Percentiles rank a stretch among this genome's conserved stretches.
Evolutionary conservation across 1,140 invertebrate species (phyloP).

Genomic region (Batillaria attramentaria): DNA sequence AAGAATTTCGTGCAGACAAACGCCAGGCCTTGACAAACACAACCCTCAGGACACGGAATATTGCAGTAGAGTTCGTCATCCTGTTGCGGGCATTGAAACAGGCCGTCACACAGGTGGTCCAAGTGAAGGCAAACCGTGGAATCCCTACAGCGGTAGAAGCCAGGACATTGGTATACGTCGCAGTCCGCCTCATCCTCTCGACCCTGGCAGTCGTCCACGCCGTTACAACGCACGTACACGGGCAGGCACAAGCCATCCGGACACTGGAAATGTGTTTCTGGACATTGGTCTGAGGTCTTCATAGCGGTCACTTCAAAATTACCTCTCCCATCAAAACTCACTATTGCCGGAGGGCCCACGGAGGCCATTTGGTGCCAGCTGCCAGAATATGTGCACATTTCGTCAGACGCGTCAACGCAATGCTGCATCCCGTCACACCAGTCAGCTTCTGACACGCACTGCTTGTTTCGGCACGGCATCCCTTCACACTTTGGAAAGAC

Average conservation of each 20-base stretch:
- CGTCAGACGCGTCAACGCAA: neutral
- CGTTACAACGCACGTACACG: constrained; percentile 20
- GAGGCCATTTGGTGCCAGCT: neutral
- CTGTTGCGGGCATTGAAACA: neutral
- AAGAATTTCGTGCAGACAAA: neutral
- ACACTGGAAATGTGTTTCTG: neutral
- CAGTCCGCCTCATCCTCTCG: constrained; percentile 15
- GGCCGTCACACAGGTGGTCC: constrained; percentile 14
- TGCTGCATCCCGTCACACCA: neutral
- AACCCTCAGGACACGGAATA: neutral
- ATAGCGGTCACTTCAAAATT: neutral
- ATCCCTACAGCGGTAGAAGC: constrained; percentile 23
- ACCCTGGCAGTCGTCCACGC: constrained; percentile 9
- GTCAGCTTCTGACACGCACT: neutral
- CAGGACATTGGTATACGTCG: constrained; percentile 25
- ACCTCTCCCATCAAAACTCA: neutral
- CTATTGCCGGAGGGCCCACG: neutral
- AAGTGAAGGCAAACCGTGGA: constrained; percentile 26
- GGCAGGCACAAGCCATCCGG: neutral
- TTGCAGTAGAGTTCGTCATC: neutral
- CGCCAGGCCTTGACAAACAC: neutral
- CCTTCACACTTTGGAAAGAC: neutral
- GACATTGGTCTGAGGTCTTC: neutral
- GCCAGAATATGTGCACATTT: neutral
- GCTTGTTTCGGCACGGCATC: neutral